phyloP scores from a whole-genome alignment of 1,140 invertebrate species.

The Drosophila athabasca region DNA sequence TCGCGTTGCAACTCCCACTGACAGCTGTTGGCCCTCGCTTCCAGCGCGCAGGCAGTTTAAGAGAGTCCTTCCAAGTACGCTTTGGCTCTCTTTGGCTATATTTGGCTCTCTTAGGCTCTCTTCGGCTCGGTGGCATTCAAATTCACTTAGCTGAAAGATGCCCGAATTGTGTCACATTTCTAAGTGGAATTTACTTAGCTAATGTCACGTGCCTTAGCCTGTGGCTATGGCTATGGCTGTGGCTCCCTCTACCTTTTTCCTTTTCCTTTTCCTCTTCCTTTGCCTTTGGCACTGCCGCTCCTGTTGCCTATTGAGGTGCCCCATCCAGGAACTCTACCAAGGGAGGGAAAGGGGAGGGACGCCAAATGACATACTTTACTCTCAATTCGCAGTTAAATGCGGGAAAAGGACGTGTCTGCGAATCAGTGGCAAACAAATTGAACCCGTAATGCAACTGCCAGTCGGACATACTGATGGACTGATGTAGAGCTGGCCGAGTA shows the following conservation, averaged over 20 bases:
- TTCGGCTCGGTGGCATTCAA: conserved; percentile 13
- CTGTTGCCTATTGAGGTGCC: too few relatives aligned
- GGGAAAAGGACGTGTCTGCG: neutral
- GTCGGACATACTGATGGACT: conserved; percentile 11
- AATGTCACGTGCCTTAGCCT: conserved; percentile 62
- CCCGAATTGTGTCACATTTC: conserved; percentile 68
- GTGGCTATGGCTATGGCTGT: neutral
- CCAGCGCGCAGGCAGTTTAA: conserved; percentile 55
- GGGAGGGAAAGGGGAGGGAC: neutral
- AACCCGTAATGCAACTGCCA: conserved; percentile 50
- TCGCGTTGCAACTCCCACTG: conserved; percentile 4
- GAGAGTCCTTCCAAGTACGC: conserved; percentile 14
- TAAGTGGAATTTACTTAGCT: conserved; percentile 58
- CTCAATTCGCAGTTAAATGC: conserved; percentile 6
- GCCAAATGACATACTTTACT: conserved; percentile 13
- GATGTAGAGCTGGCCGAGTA: neutral
- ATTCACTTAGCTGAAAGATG: conserved; percentile 13
- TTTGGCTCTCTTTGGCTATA: neutral
- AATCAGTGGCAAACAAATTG: conserved; percentile 60
- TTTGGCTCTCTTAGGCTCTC: conserved; percentile 9
- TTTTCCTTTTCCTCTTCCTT: too few relatives aligned
- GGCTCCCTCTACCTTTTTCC: neutral
- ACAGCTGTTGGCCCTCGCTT: conserved; percentile 50
- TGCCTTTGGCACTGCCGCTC: too few relatives aligned
- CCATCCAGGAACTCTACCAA: too few relatives aligned